Conservation (phyloP, 1,140 invertebrate species). For the Drosophila orosa region DNA sequence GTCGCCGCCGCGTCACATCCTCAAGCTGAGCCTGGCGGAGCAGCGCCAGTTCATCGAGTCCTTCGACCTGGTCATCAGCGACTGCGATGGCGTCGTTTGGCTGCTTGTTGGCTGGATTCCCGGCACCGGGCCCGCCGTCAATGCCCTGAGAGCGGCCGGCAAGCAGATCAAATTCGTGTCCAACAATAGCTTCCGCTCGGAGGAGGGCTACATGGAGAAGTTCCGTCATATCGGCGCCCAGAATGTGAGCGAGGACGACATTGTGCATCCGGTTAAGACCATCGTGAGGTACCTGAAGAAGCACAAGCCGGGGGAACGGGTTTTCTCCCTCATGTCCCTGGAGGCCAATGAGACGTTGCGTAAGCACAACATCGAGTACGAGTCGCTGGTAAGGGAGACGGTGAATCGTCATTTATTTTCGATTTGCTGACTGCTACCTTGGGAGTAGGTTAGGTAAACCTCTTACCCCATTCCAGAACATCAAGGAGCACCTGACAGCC, state of each 20-base stretch:
- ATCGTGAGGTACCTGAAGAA: conserved; percentile 71
- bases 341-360: conserved; percentile 73
- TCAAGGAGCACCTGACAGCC: conserved; percentile 71
- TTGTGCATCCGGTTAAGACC: conserved; percentile 74
- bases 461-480: conserved; percentile 33
- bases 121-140: conserved; percentile 85
- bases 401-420: neutral
- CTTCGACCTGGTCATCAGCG: conserved; percentile 68
- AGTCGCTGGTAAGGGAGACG: conserved; percentile 58
- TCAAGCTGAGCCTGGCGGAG: conserved; percentile 63
- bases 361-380: conserved; percentile 68
- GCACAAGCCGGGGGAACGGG: conserved; percentile 51
- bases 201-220: conserved; percentile 81
- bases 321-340: conserved; percentile 69
- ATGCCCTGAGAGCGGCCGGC: conserved; percentile 86
- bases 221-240: conserved; percentile 61
- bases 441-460: neutral
- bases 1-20: conserved; percentile 70
- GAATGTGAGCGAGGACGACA: conserved; percentile 59
- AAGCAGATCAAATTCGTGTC: conserved; percentile 90
- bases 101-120: conserved; percentile 84
- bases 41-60: conserved; percentile 68
- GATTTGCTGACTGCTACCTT: neutral
- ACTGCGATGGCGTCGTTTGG: conserved; percentile 77
- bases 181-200: conserved; percentile 87